A percentile compares a stretch with the other conserved stretches of the same genome.
These are phyloP conservation scores for Chroicocephalus ridibundus DNA, from an alignment of 2,113 vertebrate species.

Conservation along the genomic window DNA sequence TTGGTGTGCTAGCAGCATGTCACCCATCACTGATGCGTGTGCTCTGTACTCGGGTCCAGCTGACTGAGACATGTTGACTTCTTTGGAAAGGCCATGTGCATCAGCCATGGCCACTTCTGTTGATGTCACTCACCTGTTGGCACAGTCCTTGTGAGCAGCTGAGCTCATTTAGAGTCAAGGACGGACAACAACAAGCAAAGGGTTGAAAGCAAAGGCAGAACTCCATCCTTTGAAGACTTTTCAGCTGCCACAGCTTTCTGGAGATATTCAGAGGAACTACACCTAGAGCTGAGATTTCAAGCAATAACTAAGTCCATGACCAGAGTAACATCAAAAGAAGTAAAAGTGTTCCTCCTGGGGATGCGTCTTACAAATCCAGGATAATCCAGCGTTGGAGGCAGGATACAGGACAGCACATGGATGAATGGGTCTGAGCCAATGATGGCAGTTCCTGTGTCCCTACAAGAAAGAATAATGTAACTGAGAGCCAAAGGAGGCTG, in stretches of 20 bases:
- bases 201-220: not conserved
- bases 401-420: not conserved
- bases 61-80: not conserved
- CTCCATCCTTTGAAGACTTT: not conserved
- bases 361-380: not conserved
- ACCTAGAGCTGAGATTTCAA: not conserved
- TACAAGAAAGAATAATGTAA: not conserved
- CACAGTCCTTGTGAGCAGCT: not conserved
- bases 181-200: not conserved
- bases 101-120: not conserved
- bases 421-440: not conserved
- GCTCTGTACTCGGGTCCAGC: accelerated
- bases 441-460: not conserved
- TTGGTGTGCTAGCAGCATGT: not conserved
- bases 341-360: not conserved
- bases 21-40: accelerated
- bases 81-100: not conserved
- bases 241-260: not conserved
- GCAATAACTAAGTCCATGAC: not conserved
- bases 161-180: not conserved
- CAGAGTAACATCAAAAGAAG: not conserved
- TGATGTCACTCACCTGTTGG: not conserved
- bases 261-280: not conserved
- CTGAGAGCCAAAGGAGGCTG: not conserved
- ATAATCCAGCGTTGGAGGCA: not conserved